Evolutionary conservation across 1,140 invertebrate genomes (phyloP).

Genomic region (Rhagoletis pomonella): DNA sequence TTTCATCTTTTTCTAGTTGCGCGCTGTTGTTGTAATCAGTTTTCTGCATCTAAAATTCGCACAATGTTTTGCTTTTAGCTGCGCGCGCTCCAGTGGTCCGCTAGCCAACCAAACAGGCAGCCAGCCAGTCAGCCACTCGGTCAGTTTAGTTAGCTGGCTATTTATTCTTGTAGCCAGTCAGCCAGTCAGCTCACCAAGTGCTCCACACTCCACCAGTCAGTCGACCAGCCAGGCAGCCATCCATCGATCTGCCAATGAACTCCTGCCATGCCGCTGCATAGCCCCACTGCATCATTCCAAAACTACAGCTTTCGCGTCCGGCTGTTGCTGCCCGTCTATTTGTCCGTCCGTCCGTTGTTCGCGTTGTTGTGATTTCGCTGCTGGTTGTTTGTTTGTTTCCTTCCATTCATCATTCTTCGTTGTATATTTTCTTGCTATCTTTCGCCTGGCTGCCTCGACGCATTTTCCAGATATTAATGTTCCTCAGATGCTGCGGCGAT

Average conservation of each 20-base stretch:
- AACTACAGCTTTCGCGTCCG: not conserved
- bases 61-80: conserved; percentile 46
- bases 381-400: conserved; percentile 32
- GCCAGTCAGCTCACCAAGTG: not conserved
- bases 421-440: conserved; percentile 51
- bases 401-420: conserved; percentile 51
- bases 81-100: not conserved
- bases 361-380: conserved; percentile 21
- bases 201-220: not conserved
- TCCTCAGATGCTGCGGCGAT: conserved; percentile 9
- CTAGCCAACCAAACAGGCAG: not conserved
- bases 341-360: conserved; percentile 2
- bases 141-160: conserved; percentile 32
- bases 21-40: conserved; percentile 34
- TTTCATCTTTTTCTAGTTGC: conserved; percentile 26
- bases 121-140: not conserved
- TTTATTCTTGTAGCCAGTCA: conserved; percentile 25
- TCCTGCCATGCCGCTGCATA: not conserved
- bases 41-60: conserved; percentile 45
- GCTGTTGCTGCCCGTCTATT: not conserved
- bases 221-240: not conserved
- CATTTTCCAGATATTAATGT: conserved; percentile 46
- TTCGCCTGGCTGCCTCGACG: conserved; percentile 9
- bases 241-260: conserved; percentile 19
- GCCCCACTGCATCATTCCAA: not conserved